phyloP scores from a whole-genome alignment of 1,140 invertebrate species.

The Drosophila auraria region DNA sequence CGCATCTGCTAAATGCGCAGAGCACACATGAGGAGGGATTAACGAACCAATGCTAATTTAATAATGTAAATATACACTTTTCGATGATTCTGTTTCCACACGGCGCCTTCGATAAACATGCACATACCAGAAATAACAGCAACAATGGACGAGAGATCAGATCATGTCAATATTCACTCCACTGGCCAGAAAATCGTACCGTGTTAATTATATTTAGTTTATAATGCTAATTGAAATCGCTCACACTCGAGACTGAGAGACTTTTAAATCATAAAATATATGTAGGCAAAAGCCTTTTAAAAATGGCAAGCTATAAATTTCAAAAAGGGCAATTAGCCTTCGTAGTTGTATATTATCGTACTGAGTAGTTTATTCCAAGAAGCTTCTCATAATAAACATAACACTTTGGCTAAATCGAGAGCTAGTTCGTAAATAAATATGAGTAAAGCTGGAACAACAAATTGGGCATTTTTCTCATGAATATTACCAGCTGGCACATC shows the following conservation, averaged over 20 bases:
- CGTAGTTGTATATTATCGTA: slow-evolving; percentile 58
- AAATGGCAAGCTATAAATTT: slow-evolving; percentile 55
- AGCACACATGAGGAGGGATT: slow-evolving; percentile 46
- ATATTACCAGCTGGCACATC: slow-evolving; percentile 32
- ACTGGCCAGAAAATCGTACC: slow-evolving; percentile 49
- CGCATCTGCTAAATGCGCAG: slow-evolving; percentile 43
- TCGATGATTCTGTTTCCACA: slow-evolving; percentile 35
- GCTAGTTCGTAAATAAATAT: slow-evolving; percentile 62
- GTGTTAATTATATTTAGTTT: slow-evolving; percentile 80
- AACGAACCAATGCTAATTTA: slow-evolving; percentile 76
- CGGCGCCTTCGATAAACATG: slow-evolving; percentile 52
- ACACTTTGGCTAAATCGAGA: slow-evolving; percentile 35
- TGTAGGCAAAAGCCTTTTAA: slow-evolving; percentile 16
- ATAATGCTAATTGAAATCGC: slow-evolving; percentile 72
- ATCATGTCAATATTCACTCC: slow-evolving; percentile 41
- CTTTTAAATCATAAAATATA: slow-evolving; percentile 58
- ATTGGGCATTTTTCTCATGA: neutral
- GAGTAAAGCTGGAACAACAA: slow-evolving; percentile 44
- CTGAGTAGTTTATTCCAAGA: slow-evolving; percentile 40
- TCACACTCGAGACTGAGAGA: slow-evolving; percentile 42
- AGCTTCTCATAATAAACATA: slow-evolving; percentile 61
- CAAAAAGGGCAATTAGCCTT: slow-evolving; percentile 46
- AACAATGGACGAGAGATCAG: slow-evolving; percentile 44
- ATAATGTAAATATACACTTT: slow-evolving; percentile 68
- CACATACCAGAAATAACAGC: slow-evolving; percentile 36